phyloP scores from a whole-genome alignment of 2,113 vertebrate species.

The Halcyon malimbica region DNA sequence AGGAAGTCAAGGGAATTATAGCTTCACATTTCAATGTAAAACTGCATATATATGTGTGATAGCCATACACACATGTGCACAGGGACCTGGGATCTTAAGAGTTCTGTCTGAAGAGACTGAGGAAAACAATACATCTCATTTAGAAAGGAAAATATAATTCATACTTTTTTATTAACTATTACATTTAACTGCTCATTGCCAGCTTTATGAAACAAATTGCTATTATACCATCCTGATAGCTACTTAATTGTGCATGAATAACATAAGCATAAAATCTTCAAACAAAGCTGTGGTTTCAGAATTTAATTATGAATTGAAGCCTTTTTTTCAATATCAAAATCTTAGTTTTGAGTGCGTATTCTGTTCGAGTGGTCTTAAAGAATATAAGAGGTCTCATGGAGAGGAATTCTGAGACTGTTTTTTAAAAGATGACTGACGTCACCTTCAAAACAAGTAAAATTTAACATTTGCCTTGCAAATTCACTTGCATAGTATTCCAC shows the following conservation, averaged over 20 bases:
- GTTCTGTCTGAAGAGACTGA: neutral
- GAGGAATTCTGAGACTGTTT: neutral
- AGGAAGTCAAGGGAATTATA: neutral
- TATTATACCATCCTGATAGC: neutral
- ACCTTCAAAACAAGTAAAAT: neutral
- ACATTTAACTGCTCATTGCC: neutral
- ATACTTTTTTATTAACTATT: constrained; percentile 8
- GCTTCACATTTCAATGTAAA: neutral
- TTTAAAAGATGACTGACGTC: neutral
- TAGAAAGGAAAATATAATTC: neutral
- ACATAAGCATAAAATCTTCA: neutral
- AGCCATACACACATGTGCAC: neutral
- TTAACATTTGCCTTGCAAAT: neutral
- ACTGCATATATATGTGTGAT: neutral
- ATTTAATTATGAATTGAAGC: neutral
- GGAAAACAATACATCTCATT: neutral
- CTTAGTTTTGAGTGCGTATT: neutral
- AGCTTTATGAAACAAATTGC: constrained; percentile 24
- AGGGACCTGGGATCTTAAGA: neutral
- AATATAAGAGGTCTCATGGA: neutral
- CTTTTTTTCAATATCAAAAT: neutral
- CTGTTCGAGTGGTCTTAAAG: neutral
- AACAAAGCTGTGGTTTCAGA: neutral
- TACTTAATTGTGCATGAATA: constrained; percentile 12
- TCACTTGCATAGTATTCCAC: neutral